Conservation (phyloP, 1,140 invertebrate genomes). For the Luehdorfia chinensis region DNA sequence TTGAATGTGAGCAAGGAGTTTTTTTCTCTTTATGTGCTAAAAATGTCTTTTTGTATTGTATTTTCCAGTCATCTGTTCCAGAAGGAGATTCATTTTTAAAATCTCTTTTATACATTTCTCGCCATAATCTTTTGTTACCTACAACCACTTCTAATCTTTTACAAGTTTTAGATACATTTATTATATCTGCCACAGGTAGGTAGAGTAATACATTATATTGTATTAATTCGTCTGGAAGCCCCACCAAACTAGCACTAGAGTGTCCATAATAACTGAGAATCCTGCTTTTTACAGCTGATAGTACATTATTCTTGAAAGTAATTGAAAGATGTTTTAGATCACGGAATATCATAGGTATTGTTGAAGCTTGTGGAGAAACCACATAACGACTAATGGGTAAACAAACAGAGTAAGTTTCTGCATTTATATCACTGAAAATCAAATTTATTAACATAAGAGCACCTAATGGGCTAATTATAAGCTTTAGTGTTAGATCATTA, state of each 20-base stretch:
- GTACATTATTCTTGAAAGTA: constrained; percentile 52
- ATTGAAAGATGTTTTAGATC: constrained; percentile 50
- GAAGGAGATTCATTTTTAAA: constrained; percentile 26
- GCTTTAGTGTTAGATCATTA: constrained; percentile 33
- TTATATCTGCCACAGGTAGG: constrained; percentile 38
- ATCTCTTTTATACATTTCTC: constrained; percentile 50
- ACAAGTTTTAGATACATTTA: constrained; percentile 47
- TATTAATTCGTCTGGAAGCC: constrained; percentile 56
- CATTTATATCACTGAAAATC: constrained; percentile 40
- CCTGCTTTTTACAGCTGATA: constrained; percentile 52
- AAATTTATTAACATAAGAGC: constrained; percentile 45
- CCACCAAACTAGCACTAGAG: constrained; percentile 60
- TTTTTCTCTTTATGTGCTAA: constrained; percentile 25
- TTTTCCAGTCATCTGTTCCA: constrained; percentile 39
- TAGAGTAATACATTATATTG: constrained; percentile 44
- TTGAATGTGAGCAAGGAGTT: constrained; percentile 10
- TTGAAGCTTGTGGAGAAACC: constrained; percentile 39
- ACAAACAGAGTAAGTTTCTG: constrained; percentile 55
- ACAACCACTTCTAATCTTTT: constrained; percentile 35
- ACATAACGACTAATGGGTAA: constrained; percentile 50
- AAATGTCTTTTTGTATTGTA: constrained; percentile 39
- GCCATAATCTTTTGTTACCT: constrained; percentile 49
- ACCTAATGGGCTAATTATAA: constrained; percentile 52
- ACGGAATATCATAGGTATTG: constrained; percentile 52
- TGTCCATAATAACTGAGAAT: constrained; percentile 53